phyloP scores from a whole-genome alignment of 2,113 vertebrate species.

The Callithrix jacchus region DNA sequence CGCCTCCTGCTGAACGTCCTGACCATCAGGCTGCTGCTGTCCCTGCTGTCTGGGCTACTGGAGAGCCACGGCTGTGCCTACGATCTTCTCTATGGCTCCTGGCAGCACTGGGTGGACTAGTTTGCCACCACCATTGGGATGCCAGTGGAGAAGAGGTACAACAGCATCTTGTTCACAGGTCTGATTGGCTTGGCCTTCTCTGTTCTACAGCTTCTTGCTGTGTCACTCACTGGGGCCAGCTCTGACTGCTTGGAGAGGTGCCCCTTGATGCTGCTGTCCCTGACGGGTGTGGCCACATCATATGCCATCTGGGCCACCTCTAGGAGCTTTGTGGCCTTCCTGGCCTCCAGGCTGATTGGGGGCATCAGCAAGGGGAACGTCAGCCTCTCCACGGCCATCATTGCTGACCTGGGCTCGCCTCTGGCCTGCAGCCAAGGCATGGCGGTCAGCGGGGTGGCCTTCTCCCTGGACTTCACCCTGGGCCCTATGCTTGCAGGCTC shows the following conservation, averaged over 20 bases:
- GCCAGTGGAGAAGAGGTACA: slow-evolving; percentile 92
- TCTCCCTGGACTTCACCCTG: slow-evolving; percentile 96
- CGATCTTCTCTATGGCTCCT: slow-evolving; percentile 88
- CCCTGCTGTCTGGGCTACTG: slow-evolving; percentile 93
- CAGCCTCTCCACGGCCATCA: slow-evolving; percentile 93
- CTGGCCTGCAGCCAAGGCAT: slow-evolving; percentile 93
- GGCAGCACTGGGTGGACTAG: slow-evolving; percentile 92
- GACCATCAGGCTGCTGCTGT: slow-evolving; percentile 95
- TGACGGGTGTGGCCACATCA: slow-evolving; percentile 90
- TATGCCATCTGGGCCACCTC: slow-evolving; percentile 94
- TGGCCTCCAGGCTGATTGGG: slow-evolving; percentile 93
- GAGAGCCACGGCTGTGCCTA: slow-evolving; percentile 90
- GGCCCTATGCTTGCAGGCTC: slow-evolving; percentile 95
- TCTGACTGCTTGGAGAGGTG: slow-evolving; percentile 93
- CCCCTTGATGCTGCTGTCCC: slow-evolving; percentile 89
- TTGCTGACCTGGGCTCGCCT: slow-evolving; percentile 92
- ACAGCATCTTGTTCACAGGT: slow-evolving; percentile 96
- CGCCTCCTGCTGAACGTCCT: slow-evolving; percentile 93
- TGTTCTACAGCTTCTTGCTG: slow-evolving; percentile 93
- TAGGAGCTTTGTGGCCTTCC: slow-evolving; percentile 91
- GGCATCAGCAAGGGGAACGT: slow-evolving; percentile 97
- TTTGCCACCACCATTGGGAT: slow-evolving; percentile 90
- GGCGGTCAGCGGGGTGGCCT: slow-evolving; percentile 96
- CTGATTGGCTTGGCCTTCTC: slow-evolving; percentile 95
- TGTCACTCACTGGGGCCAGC: slow-evolving; percentile 91